Evolutionary conservation across 2,888 invertebrate species (phyloP), one percentile per base, ranked within the genome.

Genomic region (Phoronis australis): DNA sequence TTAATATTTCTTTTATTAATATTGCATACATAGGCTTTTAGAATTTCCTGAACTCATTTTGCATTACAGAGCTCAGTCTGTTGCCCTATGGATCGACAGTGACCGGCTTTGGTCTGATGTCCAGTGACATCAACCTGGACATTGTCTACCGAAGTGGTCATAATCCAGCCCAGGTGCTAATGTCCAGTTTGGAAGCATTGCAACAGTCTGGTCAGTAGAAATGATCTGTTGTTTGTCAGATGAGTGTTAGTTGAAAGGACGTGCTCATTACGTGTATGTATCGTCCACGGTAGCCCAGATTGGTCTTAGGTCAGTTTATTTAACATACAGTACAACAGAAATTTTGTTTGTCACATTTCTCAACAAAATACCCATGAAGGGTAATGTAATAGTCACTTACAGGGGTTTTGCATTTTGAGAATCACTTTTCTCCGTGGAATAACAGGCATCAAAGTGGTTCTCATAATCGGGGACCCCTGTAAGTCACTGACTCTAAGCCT

Each of bases 11-110:
- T n/a, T n/a, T n/a, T n/a, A n/a, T n/a, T n/a, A n/a, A n/a, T n/a
- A n/a, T n/a, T n/a, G n/a, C n/a, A n/a, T n/a, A n/a, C n/a, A n/a
- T n/a, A n/a, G n/a, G n/a, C n/a, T n/a, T n/a, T n/a, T n/a, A n/a
- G n/a, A n/a, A n/a, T n/a, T n/a, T n/a, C n/a, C n/a, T n/a, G n/a
- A n/a, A n/a, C n/a, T n/a, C n/a, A n/a, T 2, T 40, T 18, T 50
- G 23, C 35, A 12, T 55, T 62, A 39, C 56, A 65, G 70, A 60
- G 45, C 44, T 62, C 4, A 48, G 57, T 6, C 61, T 78, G 9
- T 55, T 62, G 12, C 44, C 79, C 48, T 80, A 75, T 62, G 80
- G 80, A 1, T 80, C 80, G 2, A 75, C 78, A 2, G 54, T 66
- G 42, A 68, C 69, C 45, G 74, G 76, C 4, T 68, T 78, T 57